Base-by-base conservation (phyloP, 2,888 invertebrate species). In the Maniola hyperantus region DNA sequence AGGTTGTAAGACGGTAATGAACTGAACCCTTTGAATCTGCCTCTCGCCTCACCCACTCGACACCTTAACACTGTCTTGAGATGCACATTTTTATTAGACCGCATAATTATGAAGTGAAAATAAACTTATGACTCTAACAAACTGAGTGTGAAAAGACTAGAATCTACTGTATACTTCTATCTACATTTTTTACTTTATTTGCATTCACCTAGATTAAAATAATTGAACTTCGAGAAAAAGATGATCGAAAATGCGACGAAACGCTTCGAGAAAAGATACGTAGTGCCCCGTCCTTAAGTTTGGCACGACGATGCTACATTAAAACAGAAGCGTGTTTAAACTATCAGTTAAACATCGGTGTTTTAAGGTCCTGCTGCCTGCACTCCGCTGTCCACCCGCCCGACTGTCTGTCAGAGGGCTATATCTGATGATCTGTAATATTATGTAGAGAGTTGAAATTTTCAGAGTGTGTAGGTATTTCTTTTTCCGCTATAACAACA, bases 1-100 rank as follows among this genome's bases (percentile, higher is more conserved):
- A 81, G 77, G 76, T 80, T 75, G 84, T 83, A 88, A 88, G 88
- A 87, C 89, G 83, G 83, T 91, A 90, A 91, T 90, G 89, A 90
- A 87, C 84, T 87, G 84, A 80, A 84, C 81, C 82, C 85, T 89
- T 87, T 85, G 85, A 88, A 76, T 77, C 74, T 74, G 73, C 75
- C 73, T 79, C 79, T 68, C 75, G 72, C 76, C 72, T 77, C 76
- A 59, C 66, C 72, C 68, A 66, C 74, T 73, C 71, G 70, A 72
- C 74, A 72, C 74, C 74, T 73, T 71, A 72, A 73, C 73, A 71
- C 72, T 75, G 74, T 79, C 77, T 77, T 75, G 73, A 76, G 76
- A 78, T 77, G 75, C 75, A 74, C 78, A 76, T 76, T 77, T 78
- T 78, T 76, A 79, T 76, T 73, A 75, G 69, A 67, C 67, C 71